A percentile compares a stretch with the other conserved stretches of the same genome.
phyloP scores from a whole-genome alignment of 1,140 invertebrate species.

The Lepidurus apus region DNA sequence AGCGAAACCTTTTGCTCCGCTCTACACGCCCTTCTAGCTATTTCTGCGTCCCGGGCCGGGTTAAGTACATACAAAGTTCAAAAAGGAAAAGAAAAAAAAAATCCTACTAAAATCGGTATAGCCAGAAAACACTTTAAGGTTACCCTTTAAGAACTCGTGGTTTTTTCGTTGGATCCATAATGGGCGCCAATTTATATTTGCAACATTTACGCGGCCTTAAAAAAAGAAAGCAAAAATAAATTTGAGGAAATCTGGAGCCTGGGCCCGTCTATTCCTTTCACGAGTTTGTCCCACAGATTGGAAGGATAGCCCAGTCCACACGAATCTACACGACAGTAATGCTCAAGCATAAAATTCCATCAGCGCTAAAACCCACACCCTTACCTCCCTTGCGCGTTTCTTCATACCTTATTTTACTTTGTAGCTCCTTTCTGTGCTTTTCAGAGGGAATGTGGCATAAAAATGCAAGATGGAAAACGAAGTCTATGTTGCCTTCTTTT shows the following conservation, averaged over 20 bases:
- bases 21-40: too few species aligned
- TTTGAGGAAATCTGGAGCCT: too few species aligned
- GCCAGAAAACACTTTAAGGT: not conserved
- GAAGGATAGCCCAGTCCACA: not conserved
- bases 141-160: too few species aligned
- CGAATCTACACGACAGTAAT: not conserved
- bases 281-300: not conserved
- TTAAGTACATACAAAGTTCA: not conserved
- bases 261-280: not conserved
- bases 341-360: not conserved
- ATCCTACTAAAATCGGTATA: not conserved
- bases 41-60: not conserved
- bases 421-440: not conserved
- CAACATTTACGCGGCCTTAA: too few species aligned
- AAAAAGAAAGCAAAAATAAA: too few species aligned
- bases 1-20: too few species aligned
- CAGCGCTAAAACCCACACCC: constrained; percentile 4
- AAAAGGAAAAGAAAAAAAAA: not conserved
- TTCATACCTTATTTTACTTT: not conserved
- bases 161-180: not conserved
- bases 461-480: constrained; percentile 12
- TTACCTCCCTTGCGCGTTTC: not conserved
- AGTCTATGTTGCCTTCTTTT: constrained; percentile 4
- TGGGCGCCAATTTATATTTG: not conserved
- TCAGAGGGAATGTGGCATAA: not conserved